A percentile compares a stretch with the other conserved stretches of the same genome.
These are phyloP conservation scores for Rhynchomys soricoides DNA, from an alignment of 2,113 vertebrate genomes.

Conservation along the genomic window DNA sequence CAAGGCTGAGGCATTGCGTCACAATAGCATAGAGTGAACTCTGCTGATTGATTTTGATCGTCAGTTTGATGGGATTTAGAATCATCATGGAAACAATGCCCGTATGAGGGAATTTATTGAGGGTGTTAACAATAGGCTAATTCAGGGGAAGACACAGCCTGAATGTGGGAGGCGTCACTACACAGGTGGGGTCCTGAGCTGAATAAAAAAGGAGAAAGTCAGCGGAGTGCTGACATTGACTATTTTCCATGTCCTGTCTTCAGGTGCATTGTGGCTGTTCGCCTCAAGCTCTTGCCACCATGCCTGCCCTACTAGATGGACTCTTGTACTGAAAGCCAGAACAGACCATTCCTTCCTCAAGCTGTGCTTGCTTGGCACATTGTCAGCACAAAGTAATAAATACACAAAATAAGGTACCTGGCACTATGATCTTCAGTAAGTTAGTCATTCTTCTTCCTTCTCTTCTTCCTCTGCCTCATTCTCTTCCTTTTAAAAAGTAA, in stretches of 20 bases:
- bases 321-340: too few species aligned
- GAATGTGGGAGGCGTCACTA: neutral
- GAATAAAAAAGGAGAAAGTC: neutral
- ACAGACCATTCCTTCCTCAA: neutral
- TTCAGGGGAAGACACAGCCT: neutral
- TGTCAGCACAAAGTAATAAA: neutral
- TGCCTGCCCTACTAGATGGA: neutral
- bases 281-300: neutral
- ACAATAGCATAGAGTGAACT: neutral
- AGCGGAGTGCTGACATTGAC: fast-evolving
- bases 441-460: neutral
- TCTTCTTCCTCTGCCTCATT: neutral
- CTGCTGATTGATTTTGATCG: neutral
- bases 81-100: neutral
- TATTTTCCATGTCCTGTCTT: neutral
- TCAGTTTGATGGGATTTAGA: neutral
- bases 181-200: neutral
- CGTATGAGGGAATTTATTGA: neutral
- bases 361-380: neutral
- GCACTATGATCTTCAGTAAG: neutral
- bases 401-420: neutral
- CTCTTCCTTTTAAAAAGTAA: neutral
- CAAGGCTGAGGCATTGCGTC: neutral
- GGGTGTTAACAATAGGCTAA: neutral
- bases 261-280: fast-evolving